These are phyloP conservation scores for Eremophila alpestris DNA, from an alignment of 2,797 vertebrate genomes.

Conservation along the genomic window DNA sequence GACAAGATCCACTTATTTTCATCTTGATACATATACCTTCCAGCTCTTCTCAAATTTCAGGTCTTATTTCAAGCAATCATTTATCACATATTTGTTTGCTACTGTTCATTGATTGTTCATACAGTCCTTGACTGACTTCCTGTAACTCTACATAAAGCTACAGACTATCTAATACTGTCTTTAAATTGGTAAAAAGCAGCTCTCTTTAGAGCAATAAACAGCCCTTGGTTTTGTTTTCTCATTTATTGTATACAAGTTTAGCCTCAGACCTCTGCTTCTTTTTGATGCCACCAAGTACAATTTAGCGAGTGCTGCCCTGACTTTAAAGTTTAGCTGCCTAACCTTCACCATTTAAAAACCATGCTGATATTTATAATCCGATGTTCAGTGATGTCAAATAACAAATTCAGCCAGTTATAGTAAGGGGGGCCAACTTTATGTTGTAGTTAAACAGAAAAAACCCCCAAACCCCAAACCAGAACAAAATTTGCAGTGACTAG, in stretches of 20 bases:
- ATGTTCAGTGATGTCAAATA: not conserved
- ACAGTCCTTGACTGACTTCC: not conserved
- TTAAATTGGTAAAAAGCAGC: not conserved
- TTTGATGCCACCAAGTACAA: not conserved
- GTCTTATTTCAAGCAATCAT: not conserved
- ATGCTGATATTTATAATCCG: not conserved
- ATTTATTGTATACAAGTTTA: not conserved
- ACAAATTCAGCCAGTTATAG: not conserved
- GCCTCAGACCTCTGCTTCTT: not conserved
- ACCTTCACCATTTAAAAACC: not conserved
- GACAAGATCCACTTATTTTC: not conserved
- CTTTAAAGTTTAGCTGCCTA: not conserved
- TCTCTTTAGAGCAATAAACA: not conserved
- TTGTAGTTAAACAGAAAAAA: not conserved
- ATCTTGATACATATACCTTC: not conserved
- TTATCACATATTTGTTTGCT: not conserved
- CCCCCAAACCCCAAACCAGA: not conserved
- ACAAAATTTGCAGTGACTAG: not conserved
- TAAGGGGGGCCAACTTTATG: not conserved
- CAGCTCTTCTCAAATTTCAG: not conserved
- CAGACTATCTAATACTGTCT: not conserved
- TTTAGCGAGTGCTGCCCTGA: not conserved
- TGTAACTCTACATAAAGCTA: not conserved
- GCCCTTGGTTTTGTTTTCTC: not conserved
- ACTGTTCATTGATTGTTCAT: not conserved